A percentile compares a stretch with the other conserved stretches of the same genome.
Evolutionary conservation across 2,888 invertebrate genomes (phyloP).

Genomic region (Lithophane semibrunnea): DNA sequence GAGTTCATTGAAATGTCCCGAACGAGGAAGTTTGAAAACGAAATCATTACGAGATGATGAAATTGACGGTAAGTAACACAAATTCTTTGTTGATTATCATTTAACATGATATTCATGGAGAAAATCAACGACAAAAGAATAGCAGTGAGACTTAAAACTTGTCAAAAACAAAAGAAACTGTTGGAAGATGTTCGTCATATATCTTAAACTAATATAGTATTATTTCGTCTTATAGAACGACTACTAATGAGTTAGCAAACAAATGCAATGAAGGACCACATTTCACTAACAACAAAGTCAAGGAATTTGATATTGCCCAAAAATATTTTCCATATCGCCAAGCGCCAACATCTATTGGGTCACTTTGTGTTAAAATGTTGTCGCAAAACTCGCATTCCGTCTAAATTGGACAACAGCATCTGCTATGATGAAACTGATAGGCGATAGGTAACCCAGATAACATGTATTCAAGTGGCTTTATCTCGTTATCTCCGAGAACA

Average conservation of each 20-base stretch:
- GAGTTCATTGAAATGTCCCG: not conserved
- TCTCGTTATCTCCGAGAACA: conserved; percentile 42
- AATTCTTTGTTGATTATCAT: not conserved
- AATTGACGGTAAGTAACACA: not conserved
- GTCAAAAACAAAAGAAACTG: not conserved
- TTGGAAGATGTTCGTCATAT: not conserved
- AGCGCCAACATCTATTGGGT: conserved; percentile 26
- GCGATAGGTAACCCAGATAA: conserved; percentile 49
- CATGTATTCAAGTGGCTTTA: conserved; percentile 27
- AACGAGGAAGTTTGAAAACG: not conserved
- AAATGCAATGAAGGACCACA: conserved; percentile 7
- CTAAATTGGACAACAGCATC: conserved; percentile 48
- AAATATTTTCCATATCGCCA: conserved; percentile 20
- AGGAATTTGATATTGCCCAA: conserved; percentile 30
- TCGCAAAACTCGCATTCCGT: conserved; percentile 35
- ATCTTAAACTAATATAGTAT: not conserved
- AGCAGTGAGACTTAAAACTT: not conserved
- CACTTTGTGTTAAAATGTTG: conserved; percentile 42
- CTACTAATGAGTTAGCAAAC: conserved; percentile 9
- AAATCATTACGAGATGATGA: not conserved
- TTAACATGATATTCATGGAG: not conserved
- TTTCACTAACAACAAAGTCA: conserved; percentile 20
- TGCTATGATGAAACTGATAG: conserved; percentile 44
- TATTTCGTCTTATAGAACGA: not conserved
- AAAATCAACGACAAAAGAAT: not conserved